Conservation (phyloP, 2,113 vertebrate genomes). For the Macroglossus sobrinus region DNA sequence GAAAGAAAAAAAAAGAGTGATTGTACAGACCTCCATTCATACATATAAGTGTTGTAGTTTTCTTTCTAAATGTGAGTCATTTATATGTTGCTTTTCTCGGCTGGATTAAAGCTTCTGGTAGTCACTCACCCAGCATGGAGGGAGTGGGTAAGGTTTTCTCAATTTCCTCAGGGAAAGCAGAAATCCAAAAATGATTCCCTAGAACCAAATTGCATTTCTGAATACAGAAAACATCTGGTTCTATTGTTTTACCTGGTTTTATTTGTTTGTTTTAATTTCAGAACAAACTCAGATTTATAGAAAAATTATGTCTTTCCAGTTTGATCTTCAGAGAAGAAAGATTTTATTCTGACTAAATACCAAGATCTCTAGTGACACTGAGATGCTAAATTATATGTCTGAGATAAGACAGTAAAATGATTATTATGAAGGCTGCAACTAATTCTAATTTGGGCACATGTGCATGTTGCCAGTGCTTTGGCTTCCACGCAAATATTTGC, state of each 20-base stretch:
- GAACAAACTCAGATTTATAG: neutral
- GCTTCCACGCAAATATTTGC: neutral
- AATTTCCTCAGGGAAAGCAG: neutral
- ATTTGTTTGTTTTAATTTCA: neutral
- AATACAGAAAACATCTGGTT: neutral
- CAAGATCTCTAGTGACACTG: neutral
- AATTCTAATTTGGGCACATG: neutral
- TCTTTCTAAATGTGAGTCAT: constrained; percentile 35
- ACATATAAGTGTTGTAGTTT: neutral
- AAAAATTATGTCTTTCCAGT: neutral
- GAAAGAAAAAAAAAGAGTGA: neutral
- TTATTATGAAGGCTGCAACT: neutral
- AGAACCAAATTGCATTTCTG: neutral
- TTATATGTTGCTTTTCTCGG: neutral
- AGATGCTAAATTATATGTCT: neutral
- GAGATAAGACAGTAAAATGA: neutral
- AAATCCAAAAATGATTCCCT: neutral
- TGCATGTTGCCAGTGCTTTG: neutral
- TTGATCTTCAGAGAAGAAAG: neutral
- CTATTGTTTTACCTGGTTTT: neutral
- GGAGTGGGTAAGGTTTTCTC: neutral
- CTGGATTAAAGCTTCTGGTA: constrained; percentile 4
- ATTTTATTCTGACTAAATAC: neutral
- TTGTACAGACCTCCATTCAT: constrained; percentile 31
- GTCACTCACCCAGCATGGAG: neutral